Base-by-base conservation (phyloP, 2,113 vertebrate species). In the Leptobrachium leishanense region DNA sequence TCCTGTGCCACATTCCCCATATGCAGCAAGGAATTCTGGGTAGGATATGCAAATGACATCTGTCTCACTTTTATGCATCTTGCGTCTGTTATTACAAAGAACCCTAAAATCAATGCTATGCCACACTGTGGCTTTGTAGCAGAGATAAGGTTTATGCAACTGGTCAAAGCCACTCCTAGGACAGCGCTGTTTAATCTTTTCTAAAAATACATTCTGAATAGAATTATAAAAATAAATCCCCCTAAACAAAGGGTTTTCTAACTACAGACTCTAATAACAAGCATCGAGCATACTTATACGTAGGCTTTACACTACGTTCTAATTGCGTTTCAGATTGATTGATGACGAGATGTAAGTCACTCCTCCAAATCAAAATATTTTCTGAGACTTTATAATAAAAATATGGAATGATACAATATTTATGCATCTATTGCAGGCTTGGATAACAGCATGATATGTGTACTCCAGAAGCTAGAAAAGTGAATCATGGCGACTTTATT, bases 251-350 rank as follows among this genome's bases (percentile, higher is more conserved):
- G 31, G n/a, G 20, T 64, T 59, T 77, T 15, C 53, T 5, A 46
- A 77, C 53, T 31, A 62, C 41, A 44, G 43, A 62, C n/a, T 11
- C 13, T 59, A 62, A 77, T 46, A 62, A 70, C 12, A 57, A n/a
- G 54, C 40, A 5, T 64, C 39, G 54, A 40, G 11, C 42, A 70
- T 54, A 70, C 63, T 77, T 59, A 62, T 70, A 43, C 46, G 43
- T 40, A 15, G 62, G 59, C 43, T 9, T 46, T 46, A 5, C 63
- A 62, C 54, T 62, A 44, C 39, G 43, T 55, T 77, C 75, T 70
- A 62, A 77, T 77, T 77, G 57, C 53, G 46, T 62, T 62, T 57
- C 10, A 43, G 75, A 70, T 69, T 77, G 67, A 77, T 77, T 42
- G 68, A 55, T 40, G 20, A 43, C 41, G 12, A 39, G 20, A 41